These are phyloP conservation scores for Cnemophilus loriae DNA, from an alignment of 2,113 vertebrate species.

Conservation along the genomic window DNA sequence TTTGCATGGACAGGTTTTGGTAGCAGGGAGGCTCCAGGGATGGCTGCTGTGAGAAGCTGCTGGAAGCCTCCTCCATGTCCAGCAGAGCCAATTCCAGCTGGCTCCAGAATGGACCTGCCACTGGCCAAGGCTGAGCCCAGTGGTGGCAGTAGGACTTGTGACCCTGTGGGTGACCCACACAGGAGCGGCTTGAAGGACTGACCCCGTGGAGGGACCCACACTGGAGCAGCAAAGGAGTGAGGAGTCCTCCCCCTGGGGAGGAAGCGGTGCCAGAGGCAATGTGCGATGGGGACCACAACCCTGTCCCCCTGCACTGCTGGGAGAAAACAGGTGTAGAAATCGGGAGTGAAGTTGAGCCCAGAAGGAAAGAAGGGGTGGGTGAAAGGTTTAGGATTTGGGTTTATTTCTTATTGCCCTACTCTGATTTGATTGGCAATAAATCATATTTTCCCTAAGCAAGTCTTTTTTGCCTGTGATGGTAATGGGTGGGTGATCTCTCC, in stretches of 20 bases:
- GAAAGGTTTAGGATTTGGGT: background rate
- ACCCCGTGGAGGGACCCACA: accelerated
- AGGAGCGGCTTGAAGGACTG: background rate
- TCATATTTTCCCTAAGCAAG: background rate
- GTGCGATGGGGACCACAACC: background rate
- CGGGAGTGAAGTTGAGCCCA: background rate
- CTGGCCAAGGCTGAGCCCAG: background rate
- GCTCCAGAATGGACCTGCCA: too few relatives aligned
- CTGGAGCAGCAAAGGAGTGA: background rate
- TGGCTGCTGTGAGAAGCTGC: background rate
- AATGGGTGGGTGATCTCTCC: background rate
- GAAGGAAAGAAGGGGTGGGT: background rate
- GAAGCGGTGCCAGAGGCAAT: background rate
- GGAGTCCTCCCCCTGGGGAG: background rate
- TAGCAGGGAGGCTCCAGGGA: background rate
- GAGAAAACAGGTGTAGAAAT: background rate
- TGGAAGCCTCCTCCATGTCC: background rate
- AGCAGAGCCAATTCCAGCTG: background rate
- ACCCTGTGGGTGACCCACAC: background rate
- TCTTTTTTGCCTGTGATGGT: background rate
- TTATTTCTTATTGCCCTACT: background rate
- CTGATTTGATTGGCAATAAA: background rate
- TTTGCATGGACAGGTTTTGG: background rate
- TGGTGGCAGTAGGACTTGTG: background rate
- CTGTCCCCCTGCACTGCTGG: background rate